Evolutionary conservation across 2,113 vertebrate species (phyloP).

Genomic region (Philantomba maxwellii): DNA sequence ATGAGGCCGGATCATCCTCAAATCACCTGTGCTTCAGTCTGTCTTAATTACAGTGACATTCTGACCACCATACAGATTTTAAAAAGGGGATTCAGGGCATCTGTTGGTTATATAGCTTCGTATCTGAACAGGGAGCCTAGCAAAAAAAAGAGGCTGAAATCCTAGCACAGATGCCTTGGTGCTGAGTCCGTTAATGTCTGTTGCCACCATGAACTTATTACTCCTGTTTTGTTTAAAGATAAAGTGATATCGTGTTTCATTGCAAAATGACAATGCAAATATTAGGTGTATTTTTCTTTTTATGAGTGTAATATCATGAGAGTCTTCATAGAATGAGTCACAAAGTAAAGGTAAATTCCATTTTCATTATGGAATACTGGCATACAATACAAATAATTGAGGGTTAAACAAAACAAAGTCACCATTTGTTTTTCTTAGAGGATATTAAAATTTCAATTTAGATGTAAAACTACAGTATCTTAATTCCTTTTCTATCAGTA

Average conservation of each 20-base stretch:
- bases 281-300: conserved; percentile 12
- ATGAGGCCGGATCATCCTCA: neutral
- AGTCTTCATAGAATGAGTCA: conserved; percentile 4
- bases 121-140: neutral
- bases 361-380: neutral
- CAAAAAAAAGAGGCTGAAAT: neutral
- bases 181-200: neutral
- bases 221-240: neutral
- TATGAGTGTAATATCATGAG: neutral
- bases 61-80: neutral
- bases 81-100: neutral
- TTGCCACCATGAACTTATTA: neutral
- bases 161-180: neutral
- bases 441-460: neutral
- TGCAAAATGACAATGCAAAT: neutral
- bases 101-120: neutral
- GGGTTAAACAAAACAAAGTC: neutral
- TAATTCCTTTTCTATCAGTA: neutral
- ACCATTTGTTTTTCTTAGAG: conserved; percentile 23
- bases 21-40: neutral
- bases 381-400: conserved; percentile 12
- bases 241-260: neutral
- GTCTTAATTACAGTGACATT: neutral
- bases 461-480: conserved; percentile 11
- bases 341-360: neutral